Percentiles rank a stretch among this genome's conserved stretches.
Conservation (phyloP, 2,888 invertebrate genomes). For the Andrena dorsata region DNA sequence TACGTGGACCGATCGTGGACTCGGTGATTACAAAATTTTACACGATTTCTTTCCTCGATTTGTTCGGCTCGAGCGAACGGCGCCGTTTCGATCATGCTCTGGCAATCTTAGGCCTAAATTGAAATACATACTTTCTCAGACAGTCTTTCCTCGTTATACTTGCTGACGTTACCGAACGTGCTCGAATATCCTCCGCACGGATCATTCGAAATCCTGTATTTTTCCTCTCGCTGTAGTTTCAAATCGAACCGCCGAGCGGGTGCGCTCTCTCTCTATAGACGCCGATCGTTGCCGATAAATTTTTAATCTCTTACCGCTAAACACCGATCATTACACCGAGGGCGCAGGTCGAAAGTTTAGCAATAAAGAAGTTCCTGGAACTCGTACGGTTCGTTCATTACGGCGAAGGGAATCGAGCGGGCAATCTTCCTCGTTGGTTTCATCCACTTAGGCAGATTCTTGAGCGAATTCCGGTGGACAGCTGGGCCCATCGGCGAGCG, state of each 20-base stretch:
- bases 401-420: constrained; percentile 62
- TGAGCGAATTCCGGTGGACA: constrained; percentile 77
- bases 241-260: background rate
- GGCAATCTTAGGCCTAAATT: constrained; percentile 38
- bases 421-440: constrained; percentile 72
- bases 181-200: background rate
- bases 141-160: constrained; percentile 1
- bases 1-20: constrained; percentile 36
- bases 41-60: constrained; percentile 54
- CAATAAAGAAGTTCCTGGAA: constrained; percentile 74
- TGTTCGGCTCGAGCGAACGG: constrained; percentile 41
- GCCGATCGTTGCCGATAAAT: constrained; percentile 46
- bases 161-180: background rate
- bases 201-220: background rate
- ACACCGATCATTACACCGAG: constrained; percentile 53
- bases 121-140: constrained; percentile 19
- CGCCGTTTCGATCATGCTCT: constrained; percentile 21
- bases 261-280: no score
- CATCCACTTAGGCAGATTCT: constrained; percentile 79
- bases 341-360: constrained; percentile 66
- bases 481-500: constrained; percentile 74
- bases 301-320: constrained; percentile 65
- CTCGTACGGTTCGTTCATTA: constrained; percentile 73
- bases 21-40: constrained; percentile 62
- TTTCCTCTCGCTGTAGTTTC: background rate